phyloP scores from a whole-genome alignment of 2,888 invertebrate species.

The Apantesis nais region DNA sequence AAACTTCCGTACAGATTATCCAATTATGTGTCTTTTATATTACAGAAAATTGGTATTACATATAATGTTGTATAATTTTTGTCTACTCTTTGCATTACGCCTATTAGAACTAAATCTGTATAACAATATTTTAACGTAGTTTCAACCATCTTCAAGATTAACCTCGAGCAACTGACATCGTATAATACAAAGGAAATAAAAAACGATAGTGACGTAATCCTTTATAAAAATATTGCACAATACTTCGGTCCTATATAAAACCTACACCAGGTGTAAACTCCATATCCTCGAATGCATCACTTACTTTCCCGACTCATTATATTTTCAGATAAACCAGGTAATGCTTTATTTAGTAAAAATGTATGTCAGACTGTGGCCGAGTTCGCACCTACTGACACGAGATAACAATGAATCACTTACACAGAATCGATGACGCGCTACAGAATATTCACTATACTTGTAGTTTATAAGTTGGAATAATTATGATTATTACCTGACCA shows the following conservation, averaged over 20 bases:
- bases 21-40: too few species aligned
- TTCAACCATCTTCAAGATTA: neutral
- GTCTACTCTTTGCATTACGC: too few species aligned
- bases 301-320: constrained; percentile 9
- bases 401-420: constrained; percentile 44
- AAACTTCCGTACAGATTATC: neutral
- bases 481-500: neutral
- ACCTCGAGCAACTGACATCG: neutral
- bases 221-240: neutral
- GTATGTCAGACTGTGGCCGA: constrained; percentile 36
- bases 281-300: constrained; percentile 7
- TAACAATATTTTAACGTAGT: neutral
- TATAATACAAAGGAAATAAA: neutral
- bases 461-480: constrained; percentile 5
- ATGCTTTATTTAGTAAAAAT: constrained; percentile 18
- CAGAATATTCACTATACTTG: neutral
- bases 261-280: constrained; percentile 5
- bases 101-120: too few species aligned
- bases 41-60: too few species aligned
- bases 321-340: constrained; percentile 14
- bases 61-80: too few species aligned
- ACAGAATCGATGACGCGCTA: constrained; percentile 33
- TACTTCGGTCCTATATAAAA: neutral
- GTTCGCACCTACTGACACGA: constrained; percentile 27
- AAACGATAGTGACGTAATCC: neutral